These are phyloP conservation scores for Magallana angulata DNA, from an alignment of 1,140 invertebrate genomes.

Conservation along the genomic window DNA sequence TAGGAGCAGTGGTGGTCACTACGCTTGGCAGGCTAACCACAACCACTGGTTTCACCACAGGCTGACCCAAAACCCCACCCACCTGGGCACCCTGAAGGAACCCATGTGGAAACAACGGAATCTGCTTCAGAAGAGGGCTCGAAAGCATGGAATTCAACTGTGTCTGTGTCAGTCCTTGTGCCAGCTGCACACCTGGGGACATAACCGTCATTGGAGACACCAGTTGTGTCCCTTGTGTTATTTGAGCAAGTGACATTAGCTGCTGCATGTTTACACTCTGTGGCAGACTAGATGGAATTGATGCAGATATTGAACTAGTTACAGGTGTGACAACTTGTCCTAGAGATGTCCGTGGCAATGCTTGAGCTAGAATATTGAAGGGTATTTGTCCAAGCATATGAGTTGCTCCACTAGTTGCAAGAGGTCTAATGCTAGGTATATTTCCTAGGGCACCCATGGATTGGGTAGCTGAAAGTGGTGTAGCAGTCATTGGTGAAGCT, in stretches of 20 bases:
- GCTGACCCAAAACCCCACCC: slow-evolving; percentile 50
- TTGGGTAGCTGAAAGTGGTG: neutral
- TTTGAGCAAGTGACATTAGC: slow-evolving; percentile 58
- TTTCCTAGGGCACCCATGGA: slow-evolving; percentile 36
- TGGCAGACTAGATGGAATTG: slow-evolving; percentile 19
- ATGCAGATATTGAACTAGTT: neutral
- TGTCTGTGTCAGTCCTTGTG: slow-evolving; percentile 50
- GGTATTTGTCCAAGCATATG: slow-evolving; percentile 47
- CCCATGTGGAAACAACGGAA: slow-evolving; percentile 53
- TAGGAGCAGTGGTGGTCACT: slow-evolving; percentile 49
- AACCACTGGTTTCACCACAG: slow-evolving; percentile 64
- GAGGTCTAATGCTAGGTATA: slow-evolving; percentile 44
- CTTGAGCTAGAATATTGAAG: slow-evolving; percentile 53
- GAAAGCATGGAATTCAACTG: slow-evolving; percentile 52
- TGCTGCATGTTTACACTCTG: slow-evolving; percentile 50
- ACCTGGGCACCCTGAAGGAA: slow-evolving; percentile 50
- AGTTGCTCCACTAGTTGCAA: slow-evolving; percentile 38
- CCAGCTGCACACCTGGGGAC: slow-evolving; percentile 50
- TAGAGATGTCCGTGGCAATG: slow-evolving; percentile 52
- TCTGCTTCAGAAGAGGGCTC: slow-evolving; percentile 58
- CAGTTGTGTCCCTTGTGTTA: slow-evolving; percentile 51
- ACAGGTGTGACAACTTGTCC: slow-evolving; percentile 43
- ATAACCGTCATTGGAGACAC: slow-evolving; percentile 59
- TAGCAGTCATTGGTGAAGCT: slow-evolving; percentile 6
- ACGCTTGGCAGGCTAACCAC: slow-evolving; percentile 61